These are phyloP conservation scores for Drosophila quinaria DNA, from an alignment of 2,888 invertebrate genomes.

Conservation along the genomic window DNA sequence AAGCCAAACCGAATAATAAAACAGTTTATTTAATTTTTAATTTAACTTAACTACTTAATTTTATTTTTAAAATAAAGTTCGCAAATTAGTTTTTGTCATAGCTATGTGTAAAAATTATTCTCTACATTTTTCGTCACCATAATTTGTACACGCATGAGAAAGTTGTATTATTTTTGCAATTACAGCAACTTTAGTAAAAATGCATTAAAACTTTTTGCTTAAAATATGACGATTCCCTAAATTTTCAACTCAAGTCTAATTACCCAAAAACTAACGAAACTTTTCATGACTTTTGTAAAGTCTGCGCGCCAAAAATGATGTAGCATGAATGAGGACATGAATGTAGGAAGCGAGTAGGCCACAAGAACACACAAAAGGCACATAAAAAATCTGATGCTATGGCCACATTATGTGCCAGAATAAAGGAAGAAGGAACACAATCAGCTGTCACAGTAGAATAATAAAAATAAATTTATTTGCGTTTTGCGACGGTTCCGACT, in stretches of 20 bases:
- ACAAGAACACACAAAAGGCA: slow-evolving; percentile 4
- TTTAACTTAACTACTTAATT: not conserved
- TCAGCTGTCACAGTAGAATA: slow-evolving; percentile 75
- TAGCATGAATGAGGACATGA: slow-evolving; percentile 16
- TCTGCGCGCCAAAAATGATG: slow-evolving; percentile 35
- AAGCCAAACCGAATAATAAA: not conserved
- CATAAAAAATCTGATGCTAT: slow-evolving; percentile 10
- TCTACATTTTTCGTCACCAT: not conserved
- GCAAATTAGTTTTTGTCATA: not conserved
- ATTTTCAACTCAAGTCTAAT: slow-evolving; percentile 4
- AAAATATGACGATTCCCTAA: not conserved
- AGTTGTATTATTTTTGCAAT: slow-evolving; percentile 4
- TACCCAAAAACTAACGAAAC: slow-evolving; percentile 8
- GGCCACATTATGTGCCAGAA: slow-evolving; percentile 38
- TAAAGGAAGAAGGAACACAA: slow-evolving; percentile 48
- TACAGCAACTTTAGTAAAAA: not conserved
- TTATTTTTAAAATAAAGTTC: not conserved
- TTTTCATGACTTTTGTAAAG: slow-evolving; percentile 4
- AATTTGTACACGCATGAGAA: not conserved
- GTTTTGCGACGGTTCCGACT: slow-evolving; percentile 34
- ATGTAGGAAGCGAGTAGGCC: slow-evolving; percentile 28
- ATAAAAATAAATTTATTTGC: slow-evolving; percentile 80
- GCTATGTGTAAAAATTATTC: not conserved
- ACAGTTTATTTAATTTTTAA: not conserved
- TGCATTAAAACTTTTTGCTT: slow-evolving; percentile 3